A percentile compares a stretch with the other conserved stretches of the same genome.
Evolutionary conservation across 2,113 vertebrate species (phyloP).

Genomic region (Rhadina sibilatrix): DNA sequence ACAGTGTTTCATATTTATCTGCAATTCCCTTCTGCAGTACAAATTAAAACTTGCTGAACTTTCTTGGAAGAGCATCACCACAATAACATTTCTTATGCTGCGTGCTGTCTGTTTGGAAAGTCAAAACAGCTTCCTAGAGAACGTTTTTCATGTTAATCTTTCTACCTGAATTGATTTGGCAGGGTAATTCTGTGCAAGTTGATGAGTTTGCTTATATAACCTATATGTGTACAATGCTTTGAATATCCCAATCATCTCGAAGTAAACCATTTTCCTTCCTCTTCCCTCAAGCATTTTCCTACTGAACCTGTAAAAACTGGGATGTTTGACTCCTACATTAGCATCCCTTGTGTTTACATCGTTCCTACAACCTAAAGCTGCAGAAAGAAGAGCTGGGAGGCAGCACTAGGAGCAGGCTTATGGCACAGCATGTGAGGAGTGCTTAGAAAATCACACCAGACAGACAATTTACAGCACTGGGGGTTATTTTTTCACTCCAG

Average conservation of each 20-base stretch:
- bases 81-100: conserved; percentile 44
- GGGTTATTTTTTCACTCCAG: neutral
- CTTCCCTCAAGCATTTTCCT: neutral
- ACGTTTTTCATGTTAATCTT: conserved; percentile 48
- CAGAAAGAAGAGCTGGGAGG: neutral
- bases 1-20: conserved; percentile 16
- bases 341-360: neutral
- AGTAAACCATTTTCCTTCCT: neutral
- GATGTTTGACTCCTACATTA: neutral
- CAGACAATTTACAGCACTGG: neutral
- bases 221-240: neutral
- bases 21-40: conserved; percentile 15
- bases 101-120: conserved; percentile 51
- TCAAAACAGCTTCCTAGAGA: conserved; percentile 48
- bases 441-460: neutral
- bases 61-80: conserved; percentile 30
- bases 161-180: conserved; percentile 36
- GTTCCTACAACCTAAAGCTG: neutral
- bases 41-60: conserved; percentile 59
- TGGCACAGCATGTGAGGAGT: neutral
- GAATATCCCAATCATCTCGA: neutral
- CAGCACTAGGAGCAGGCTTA: neutral
- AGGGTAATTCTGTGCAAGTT: neutral
- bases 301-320: neutral
- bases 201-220: conserved; percentile 23